Base-by-base conservation (phyloP, 2,888 invertebrate genomes). In the Bellardia pandia region DNA sequence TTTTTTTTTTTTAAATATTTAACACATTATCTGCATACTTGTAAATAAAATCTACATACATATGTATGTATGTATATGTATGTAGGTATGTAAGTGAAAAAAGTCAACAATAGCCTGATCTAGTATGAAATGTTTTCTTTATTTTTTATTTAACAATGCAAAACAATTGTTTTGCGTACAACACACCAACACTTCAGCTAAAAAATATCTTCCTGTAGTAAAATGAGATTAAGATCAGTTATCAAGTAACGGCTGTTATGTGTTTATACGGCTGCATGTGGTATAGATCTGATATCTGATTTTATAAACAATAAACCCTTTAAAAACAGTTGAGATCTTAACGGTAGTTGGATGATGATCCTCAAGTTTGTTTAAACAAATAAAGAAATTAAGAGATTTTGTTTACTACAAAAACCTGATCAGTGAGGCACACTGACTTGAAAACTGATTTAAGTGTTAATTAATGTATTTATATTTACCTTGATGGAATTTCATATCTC, bases 141-240 rank as follows among this genome's bases (percentile, higher is more conserved):
- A 66, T 64, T 37, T 37, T 37, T 33, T 33, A 33, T 62, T 64
- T 83, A 40, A 33, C 33, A 74, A 40, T 76, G 23, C 80, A 33
- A 23, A 23, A 23, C 62, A 80, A 40, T 80, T 77, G 62, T 76
- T 69, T 76, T 77, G 51, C 48, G 48, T 51, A 42, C 23, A 66
- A 45, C 9, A 45, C 9, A 74, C 30, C 33, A 56, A 40, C 9
- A 69, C 62, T 2, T 0, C 37, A 40, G 14, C 23, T 5, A 81
- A 75, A 40, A 53, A 64, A 14, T 58, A 45, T 86, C 78, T 82
- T 82, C 86, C 86, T 86, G 82, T 74, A 76, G 81, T 86, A 82
- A 86, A 86, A 82, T 82, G 86, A 86, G 86, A 86, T 78, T 78
- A 69, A 82, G 60, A 77, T 33, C 71, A 76, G 69, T 48, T 76